Evolutionary conservation across 2,888 invertebrate species (phyloP).

Genomic region (Luperina testacea): DNA sequence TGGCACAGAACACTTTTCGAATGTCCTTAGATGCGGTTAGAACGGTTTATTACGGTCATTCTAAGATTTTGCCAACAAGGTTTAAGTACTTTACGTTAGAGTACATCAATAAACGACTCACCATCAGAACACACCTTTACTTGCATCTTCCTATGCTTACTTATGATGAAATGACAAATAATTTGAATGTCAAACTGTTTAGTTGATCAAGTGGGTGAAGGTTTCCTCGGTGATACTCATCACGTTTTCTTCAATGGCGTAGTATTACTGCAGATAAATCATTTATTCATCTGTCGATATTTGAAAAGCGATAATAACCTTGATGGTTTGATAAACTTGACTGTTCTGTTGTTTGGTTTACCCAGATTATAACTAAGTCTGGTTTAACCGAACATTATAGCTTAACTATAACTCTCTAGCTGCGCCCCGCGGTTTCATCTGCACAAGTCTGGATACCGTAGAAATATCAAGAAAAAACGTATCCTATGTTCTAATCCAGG

Average conservation of each 20-base stretch:
- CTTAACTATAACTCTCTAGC: not conserved
- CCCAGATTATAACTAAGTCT: not conserved
- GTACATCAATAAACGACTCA: conserved; percentile 32
- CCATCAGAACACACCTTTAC: conserved; percentile 42
- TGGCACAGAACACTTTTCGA: not conserved
- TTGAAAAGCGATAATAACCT: conserved; percentile 7
- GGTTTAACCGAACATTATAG: not conserved
- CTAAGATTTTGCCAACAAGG: conserved; percentile 1
- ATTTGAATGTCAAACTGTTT: conserved; percentile 47
- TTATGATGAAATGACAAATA: conserved; percentile 57
- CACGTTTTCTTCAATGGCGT: conserved; percentile 27
- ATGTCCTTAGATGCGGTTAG: not conserved
- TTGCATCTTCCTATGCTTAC: conserved; percentile 41
- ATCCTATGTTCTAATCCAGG: not conserved
- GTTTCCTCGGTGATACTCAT: conserved; percentile 37
- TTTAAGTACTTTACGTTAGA: not conserved
- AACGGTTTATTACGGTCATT: not conserved
- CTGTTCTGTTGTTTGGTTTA: not conserved
- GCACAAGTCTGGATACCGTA: not conserved
- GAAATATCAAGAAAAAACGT: not conserved
- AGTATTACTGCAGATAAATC: conserved; percentile 37
- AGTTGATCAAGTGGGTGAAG: conserved; percentile 58
- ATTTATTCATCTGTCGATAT: conserved; percentile 46
- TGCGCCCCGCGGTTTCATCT: not conserved
- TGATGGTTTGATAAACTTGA: conserved; percentile 24